Conservation (phyloP, 64 coral and sea anemone genomes). For the Porites australiensis region DNA sequence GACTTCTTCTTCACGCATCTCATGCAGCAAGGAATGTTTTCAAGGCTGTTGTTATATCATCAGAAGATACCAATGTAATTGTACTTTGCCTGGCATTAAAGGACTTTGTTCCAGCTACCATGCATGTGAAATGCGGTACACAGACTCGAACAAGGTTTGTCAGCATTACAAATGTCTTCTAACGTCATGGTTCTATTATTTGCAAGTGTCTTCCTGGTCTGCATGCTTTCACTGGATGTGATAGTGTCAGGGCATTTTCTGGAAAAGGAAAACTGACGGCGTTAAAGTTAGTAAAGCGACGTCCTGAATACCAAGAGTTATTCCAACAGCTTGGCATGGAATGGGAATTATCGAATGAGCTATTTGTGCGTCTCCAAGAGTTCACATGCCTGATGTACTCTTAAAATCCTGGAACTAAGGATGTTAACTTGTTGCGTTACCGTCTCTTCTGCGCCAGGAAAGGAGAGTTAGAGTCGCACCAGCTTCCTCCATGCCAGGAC, state of each 20-base stretch:
- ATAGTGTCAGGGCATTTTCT: conserved; percentile 57
- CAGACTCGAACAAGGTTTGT: conserved; percentile 26
- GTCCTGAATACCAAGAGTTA: conserved; percentile 14
- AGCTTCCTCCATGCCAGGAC: conserved; percentile 51
- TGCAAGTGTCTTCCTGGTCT: conserved; percentile 46
- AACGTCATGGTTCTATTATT: conserved; percentile 5
- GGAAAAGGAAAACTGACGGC: conserved; percentile 61
- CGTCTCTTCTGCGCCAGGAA: conserved; percentile 59
- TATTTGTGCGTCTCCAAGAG: neutral
- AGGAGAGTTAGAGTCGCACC: conserved; percentile 43
- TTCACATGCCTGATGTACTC: conserved; percentile 27
- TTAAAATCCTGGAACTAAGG: conserved; percentile 39
- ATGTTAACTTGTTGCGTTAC: conserved; percentile 48
- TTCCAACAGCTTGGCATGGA: conserved; percentile 23
- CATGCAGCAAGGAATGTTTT: conserved; percentile 63
- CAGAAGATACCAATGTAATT: conserved; percentile 58
- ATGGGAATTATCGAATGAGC: conserved; percentile 21
- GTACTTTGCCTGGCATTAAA: conserved; percentile 60
- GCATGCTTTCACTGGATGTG: conserved; percentile 59
- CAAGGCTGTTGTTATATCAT: conserved; percentile 12
- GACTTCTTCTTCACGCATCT: conserved; percentile 47
- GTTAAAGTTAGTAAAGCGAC: conserved; percentile 39
- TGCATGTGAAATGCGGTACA: conserved; percentile 54
- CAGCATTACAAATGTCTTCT: conserved; percentile 14
- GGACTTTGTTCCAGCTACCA: conserved; percentile 21